phyloP scores from a whole-genome alignment of 2,888 invertebrate genomes.

The Pyrgus malvae region DNA sequence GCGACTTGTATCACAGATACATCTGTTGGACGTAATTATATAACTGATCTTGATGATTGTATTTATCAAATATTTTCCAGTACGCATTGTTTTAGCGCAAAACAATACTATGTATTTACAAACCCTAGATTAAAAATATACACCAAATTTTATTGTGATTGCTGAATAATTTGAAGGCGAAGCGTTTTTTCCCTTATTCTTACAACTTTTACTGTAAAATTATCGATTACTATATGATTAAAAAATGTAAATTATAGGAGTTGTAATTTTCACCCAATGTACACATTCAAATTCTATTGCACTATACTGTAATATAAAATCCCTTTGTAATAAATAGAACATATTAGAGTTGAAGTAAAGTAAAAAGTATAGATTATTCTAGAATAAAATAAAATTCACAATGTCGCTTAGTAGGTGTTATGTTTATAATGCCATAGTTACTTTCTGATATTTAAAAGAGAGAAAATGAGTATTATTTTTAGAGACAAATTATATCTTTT shows the following conservation, averaged over 20 bases:
- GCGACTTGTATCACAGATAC: constrained; percentile 5
- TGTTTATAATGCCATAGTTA: constrained; percentile 70
- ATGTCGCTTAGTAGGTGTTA: constrained; percentile 71
- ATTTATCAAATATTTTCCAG: constrained; percentile 6
- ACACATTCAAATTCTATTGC: constrained; percentile 71
- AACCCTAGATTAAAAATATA: neutral
- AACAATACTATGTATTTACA: constrained; percentile 3
- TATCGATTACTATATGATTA: constrained; percentile 13
- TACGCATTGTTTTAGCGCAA: constrained; percentile 2
- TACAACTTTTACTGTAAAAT: constrained; percentile 16
- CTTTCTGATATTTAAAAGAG: constrained; percentile 62
- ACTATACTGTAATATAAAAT: constrained; percentile 69
- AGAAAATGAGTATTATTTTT: constrained; percentile 78
- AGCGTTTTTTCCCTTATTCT: constrained; percentile 20
- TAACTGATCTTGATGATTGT: constrained; percentile 1
- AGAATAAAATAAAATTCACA: constrained; percentile 56
- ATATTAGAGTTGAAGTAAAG: constrained; percentile 56
- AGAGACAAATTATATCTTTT: constrained; percentile 79
- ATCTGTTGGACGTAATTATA: constrained; percentile 4
- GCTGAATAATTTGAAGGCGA: constrained; percentile 13
- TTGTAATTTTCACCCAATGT: constrained; percentile 67
- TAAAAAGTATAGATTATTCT: constrained; percentile 54
- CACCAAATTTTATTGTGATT: constrained; percentile 1
- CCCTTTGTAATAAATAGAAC: constrained; percentile 63
- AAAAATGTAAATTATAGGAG: constrained; percentile 55